Base-by-base conservation (phyloP, 92 coral and sea anemone species). In the Paramuricea clavata region DNA sequence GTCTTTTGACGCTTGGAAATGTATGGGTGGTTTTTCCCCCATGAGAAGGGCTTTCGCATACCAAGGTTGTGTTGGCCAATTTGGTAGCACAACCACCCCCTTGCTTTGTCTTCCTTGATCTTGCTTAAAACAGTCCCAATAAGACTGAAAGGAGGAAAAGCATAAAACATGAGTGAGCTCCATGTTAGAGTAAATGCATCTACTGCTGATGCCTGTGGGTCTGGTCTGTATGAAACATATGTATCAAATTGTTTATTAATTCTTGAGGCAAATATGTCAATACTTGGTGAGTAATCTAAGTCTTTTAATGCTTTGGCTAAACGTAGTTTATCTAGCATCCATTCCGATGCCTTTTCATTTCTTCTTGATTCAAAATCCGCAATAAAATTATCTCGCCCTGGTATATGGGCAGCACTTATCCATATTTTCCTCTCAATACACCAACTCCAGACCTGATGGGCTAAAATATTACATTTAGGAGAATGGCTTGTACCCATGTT, bases 401-500 rank as follows among this genome's bases (percentile, higher is more conserved):
- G 82, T 22, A 90, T 86, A 68, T 86, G 93, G 25, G 93, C 90
- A 3, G 85, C 87, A 60, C 92, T 89, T 19, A 89, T 67, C 89
- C 93, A 79, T 21, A 86, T 70, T 9, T 72, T 67, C 22, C 81
- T 60, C 35, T 25, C 12, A 21, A 74, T 85, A 50, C 92, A 89
- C 92, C 93, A 90, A 78, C 86, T 87, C 93, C 93, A 90, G 34
- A 90, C 86, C 33, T 43, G 22, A 47, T 90, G 86, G 3, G 50
- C 64, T 6, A 90, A 74, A 30, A 21, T n/a, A 50, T 90, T 86
- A 36, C 88, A 47, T 8, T 49, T 57, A 19, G 2, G 39, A 12
- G 93, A 90, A 49, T 90, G 93, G 81, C 90, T 90, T 10, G 93
- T 90, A 36, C 93, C 93, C 90, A 90, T 86, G 81, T 90, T 81